Percentiles rank a stretch among this genome's conserved stretches.
Evolutionary conservation across 2,113 vertebrate genomes (phyloP).

Genomic region (Castor canadensis): DNA sequence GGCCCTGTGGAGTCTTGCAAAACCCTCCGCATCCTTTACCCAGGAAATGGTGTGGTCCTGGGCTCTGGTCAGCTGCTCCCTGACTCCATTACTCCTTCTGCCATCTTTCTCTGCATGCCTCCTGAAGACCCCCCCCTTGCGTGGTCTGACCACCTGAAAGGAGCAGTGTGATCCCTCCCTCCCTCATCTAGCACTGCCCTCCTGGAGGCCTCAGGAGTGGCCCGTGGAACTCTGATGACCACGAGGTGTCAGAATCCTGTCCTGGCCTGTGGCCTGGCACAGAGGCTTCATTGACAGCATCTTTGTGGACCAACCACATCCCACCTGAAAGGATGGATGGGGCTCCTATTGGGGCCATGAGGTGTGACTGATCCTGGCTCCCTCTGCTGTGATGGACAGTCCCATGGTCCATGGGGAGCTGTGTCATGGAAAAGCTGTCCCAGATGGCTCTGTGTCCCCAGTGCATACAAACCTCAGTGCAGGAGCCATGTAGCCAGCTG

Average conservation of each 20-base stretch:
- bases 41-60: neutral
- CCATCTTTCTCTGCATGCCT: too few relatives aligned
- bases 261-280: neutral
- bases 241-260: neutral
- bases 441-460: neutral
- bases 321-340: accelerated
- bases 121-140: accelerated
- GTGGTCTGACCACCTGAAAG: too few relatives aligned
- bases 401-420: accelerated
- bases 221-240: neutral
- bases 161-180: neutral
- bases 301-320: neutral
- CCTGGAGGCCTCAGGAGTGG: neutral
- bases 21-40: too few relatives aligned
- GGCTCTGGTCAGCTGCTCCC: neutral
- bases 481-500: accelerated
- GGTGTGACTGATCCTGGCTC: neutral
- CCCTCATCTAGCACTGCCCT: accelerated
- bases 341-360: too few relatives aligned
- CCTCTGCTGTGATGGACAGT: neutral
- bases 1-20: neutral
- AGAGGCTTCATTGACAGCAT: neutral
- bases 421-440: neutral
- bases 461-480: accelerated
- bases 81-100: neutral